Base-by-base conservation (phyloP, 2,113 vertebrate species). In the Echinops telfairi region DNA sequence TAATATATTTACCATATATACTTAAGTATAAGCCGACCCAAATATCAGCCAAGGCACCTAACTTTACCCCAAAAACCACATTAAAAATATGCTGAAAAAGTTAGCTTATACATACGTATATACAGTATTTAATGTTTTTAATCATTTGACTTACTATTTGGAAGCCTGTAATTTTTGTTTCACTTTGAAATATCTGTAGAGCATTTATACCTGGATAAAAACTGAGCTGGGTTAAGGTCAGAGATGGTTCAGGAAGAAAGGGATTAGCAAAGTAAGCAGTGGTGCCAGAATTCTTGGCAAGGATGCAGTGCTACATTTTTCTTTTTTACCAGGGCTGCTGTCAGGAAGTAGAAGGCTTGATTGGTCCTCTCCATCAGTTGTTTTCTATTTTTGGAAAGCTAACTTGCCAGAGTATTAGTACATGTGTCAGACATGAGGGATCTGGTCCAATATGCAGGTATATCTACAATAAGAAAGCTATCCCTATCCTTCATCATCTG, bases 361-460 rank as follows among this genome's bases (percentile, higher is more conserved):
- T 9, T 38, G 31, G 31, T 87, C 23, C 57, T 66, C 14, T 60
- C 38, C 82, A 53, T 25, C 79, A 27, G 23, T 58, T 83, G n/a
- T 82, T 53, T 38, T 75, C 87, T 91, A 93, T 93, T 94, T 96
- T 75, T 93, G 38, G 93, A 87, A 92, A 91, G 22, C 3, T n/a
- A 66, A 17, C n/a, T 90, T 83, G 60, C 78, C 83, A 77, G 58
- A 57, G 19, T 71, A 25, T 9, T 17, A 73, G 70, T 17, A 20
- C n/a, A 79, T 73, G n/a, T 73, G 38, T 79, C n/a, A 58, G 36
- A 10, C 25, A 27, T 3, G 20, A 86, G 20, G n/a, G 0, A 29
- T 23, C 53, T 29, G 33, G 57, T 83, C 86, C 33, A 73, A 40
- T 29, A 20, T 1, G 33, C 2, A 15, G 47, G n/a, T 23, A 15